phyloP scores from a whole-genome alignment of 53 echinoderm and acorn worm genomes.

The Stichopus horrens region DNA sequence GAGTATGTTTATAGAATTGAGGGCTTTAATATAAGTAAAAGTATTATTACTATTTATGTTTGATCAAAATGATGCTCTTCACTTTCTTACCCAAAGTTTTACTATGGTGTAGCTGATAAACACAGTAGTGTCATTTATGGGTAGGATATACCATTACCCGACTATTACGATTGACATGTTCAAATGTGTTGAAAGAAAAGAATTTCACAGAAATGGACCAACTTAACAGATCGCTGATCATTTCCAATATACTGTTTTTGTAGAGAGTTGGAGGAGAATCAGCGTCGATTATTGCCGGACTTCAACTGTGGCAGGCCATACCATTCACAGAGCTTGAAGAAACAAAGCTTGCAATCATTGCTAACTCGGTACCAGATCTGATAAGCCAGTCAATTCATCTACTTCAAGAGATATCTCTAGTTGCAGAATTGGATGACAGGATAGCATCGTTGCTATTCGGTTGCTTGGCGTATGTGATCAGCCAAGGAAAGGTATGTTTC shows the following conservation, averaged over 20 bases:
- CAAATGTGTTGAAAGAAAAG: too few species aligned
- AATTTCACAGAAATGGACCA: too few species aligned
- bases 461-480: background rate
- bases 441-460: background rate
- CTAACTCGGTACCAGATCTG: background rate
- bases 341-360: background rate
- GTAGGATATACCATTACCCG: too few species aligned
- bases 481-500: constrained; percentile 20
- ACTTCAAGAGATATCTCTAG: background rate
- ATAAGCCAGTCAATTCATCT: background rate
- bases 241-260: background rate
- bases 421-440: background rate
- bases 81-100: too few species aligned
- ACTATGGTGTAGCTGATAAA: too few species aligned
- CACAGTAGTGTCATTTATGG: too few species aligned
- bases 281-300: background rate
- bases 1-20: too few species aligned
- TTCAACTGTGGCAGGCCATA: constrained; percentile 7
- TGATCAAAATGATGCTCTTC: too few species aligned
- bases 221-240: too few species aligned
- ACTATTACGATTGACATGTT: too few species aligned
- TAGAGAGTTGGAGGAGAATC: background rate
- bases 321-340: background rate
- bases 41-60: too few species aligned
- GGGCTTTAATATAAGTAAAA: too few species aligned